phyloP scores from a whole-genome alignment of 2,797 vertebrate species.

The Pangasius sanitwongsei region DNA sequence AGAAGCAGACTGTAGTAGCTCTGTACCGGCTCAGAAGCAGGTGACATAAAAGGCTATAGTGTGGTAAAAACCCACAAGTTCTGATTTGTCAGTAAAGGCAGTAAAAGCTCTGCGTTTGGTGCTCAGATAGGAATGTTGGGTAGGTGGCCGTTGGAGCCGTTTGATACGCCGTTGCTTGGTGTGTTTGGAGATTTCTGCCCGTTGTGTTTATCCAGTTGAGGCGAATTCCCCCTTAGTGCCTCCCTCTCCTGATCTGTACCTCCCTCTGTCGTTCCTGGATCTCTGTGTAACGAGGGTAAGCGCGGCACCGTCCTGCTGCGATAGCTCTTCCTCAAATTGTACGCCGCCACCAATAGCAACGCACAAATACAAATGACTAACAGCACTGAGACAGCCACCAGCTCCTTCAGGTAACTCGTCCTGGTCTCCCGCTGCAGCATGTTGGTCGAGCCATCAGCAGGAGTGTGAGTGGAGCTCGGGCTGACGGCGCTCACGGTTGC shows the following conservation, averaged over 20 bases:
- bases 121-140: constrained; percentile 75
- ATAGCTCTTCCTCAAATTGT: constrained; percentile 60
- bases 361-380: constrained; percentile 68
- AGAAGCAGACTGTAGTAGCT: neutral
- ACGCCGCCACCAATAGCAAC: constrained; percentile 64
- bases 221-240: constrained; percentile 48
- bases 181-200: constrained; percentile 38
- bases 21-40: constrained; percentile 40
- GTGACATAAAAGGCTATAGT: neutral
- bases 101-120: neutral
- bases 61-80: neutral
- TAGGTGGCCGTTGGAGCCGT: constrained; percentile 71
- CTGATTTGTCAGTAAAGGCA: neutral
- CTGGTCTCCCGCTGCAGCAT: constrained; percentile 11
- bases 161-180: constrained; percentile 57
- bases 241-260: constrained; percentile 59
- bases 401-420: constrained; percentile 69
- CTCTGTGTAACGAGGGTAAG: constrained; percentile 36
- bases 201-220: constrained; percentile 46
- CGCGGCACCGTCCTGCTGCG: constrained; percentile 62
- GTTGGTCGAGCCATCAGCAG: neutral
- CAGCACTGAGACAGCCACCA: constrained; percentile 72
- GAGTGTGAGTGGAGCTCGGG: constrained; percentile 24
- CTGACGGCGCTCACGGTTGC: neutral
- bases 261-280: constrained; percentile 46